A percentile compares a stretch with the other conserved stretches of the same genome.
phyloP scores from a whole-genome alignment of 1,140 invertebrate genomes.

The Heterodera schachtii region DNA sequence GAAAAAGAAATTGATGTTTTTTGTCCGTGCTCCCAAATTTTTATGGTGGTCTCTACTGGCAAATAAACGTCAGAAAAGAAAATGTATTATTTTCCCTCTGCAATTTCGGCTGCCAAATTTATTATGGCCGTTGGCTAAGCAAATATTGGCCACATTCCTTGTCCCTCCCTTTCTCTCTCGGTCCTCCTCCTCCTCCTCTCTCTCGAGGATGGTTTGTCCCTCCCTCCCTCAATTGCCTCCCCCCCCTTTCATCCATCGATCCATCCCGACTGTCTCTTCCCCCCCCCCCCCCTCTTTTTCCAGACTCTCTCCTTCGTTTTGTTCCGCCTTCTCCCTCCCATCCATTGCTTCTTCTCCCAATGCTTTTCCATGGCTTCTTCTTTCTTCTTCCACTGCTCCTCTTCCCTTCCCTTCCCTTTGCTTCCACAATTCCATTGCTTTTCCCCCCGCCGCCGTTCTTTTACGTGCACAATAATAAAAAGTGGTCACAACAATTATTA shows the following conservation, averaged over 20 bases:
- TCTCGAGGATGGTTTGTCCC: neutral
- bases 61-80: no score
- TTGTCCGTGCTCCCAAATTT: no score
- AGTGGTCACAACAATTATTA: neutral
- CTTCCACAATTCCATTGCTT: neutral
- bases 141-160: neutral
- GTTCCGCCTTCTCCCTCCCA: neutral
- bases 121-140: neutral
- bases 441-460: neutral
- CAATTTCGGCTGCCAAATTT: neutral
- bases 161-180: neutral
- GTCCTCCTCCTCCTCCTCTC: neutral
- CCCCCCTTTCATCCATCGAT: neutral
- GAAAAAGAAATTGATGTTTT: no score
- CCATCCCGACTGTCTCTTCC: neutral
- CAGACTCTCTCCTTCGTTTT: neutral
- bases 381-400: neutral
- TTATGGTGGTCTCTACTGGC: no score
- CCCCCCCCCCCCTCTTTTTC: neutral
- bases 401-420: neutral
- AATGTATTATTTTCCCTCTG: no score
- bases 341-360: slow-evolving; percentile 9
- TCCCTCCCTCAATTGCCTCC: neutral
- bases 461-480: neutral
- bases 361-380: neutral